Conservation (phyloP, 2,113 vertebrate species). For the Potamarius usumacintae region DNA sequence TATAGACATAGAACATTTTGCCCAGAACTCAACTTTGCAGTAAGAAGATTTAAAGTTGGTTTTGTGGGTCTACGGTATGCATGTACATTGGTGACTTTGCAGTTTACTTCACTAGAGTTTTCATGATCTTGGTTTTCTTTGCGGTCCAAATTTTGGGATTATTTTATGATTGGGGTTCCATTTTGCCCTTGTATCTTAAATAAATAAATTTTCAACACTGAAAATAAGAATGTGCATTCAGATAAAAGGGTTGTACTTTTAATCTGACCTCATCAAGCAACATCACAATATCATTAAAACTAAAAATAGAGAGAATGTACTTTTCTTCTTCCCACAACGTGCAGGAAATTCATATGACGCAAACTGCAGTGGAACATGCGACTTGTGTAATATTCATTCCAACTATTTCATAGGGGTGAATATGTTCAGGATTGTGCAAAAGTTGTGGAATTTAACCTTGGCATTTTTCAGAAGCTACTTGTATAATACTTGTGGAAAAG, state of each 20-base stretch:
- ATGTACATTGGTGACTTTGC: not conserved
- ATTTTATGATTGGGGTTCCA: not conserved
- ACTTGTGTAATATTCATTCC: not conserved
- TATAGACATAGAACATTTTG: too few species aligned
- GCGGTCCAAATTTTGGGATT: not conserved
- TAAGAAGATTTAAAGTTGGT: not conserved
- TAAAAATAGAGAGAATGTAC: not conserved
- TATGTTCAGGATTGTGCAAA: not conserved
- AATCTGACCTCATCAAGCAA: not conserved
- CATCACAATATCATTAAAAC: not conserved
- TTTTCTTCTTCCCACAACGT: not conserved
- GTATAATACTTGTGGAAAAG: not conserved
- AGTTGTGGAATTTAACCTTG: not conserved
- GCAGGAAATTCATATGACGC: too few species aligned
- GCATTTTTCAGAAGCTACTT: not conserved
- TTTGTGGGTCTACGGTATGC: not conserved
- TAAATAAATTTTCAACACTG: not conserved
- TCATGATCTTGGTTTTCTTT: not conserved
- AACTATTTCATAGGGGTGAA: not conserved
- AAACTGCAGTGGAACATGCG: too few species aligned
- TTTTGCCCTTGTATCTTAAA: not conserved
- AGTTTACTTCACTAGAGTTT: not conserved
- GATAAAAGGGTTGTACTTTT: not conserved
- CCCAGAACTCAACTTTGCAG: too few species aligned
- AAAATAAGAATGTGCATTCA: not conserved